A percentile compares a stretch with the other conserved stretches of the same genome.
phyloP scores from a whole-genome alignment of 2,797 vertebrate genomes.

The Halcyon smyrnensis region DNA sequence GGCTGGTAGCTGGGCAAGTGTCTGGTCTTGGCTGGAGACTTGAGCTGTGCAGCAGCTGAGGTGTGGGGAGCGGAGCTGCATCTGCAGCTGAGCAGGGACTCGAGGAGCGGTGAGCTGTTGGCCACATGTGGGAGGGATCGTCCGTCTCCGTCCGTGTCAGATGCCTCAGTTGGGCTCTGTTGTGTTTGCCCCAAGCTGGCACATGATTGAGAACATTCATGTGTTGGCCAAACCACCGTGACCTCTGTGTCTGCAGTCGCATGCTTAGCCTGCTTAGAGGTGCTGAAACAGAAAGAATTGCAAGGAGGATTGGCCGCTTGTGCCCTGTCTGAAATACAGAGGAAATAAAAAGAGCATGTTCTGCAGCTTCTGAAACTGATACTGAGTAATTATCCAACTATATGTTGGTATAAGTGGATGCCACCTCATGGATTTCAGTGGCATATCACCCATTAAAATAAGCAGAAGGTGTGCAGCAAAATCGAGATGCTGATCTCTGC shows the following conservation, averaged over 20 bases:
- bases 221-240: no score
- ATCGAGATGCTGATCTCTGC: background rate
- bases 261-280: background rate
- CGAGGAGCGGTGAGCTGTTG: background rate
- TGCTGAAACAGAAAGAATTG: background rate
- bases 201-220: no score
- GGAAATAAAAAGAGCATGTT: slow-evolving; percentile 18
- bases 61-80: background rate
- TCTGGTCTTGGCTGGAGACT: background rate
- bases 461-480: slow-evolving; percentile 25
- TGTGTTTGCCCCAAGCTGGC: background rate
- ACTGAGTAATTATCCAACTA: background rate
- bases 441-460: background rate
- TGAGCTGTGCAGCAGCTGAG: background rate
- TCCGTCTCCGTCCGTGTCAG: no score
- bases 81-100: background rate
- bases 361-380: slow-evolving; percentile 24
- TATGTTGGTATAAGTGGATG: background rate
- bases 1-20: rapidly evolving
- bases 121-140: background rate
- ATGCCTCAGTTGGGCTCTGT: rapidly evolving
- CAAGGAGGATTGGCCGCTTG: background rate
- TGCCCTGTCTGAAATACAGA: background rate
- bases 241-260: no score
- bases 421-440: slow-evolving; percentile 20